A percentile compares a stretch with the other conserved stretches of the same genome.
These are phyloP conservation scores for Spicauda simplicius DNA, from an alignment of 2,888 invertebrate genomes.

Conservation along the genomic window DNA sequence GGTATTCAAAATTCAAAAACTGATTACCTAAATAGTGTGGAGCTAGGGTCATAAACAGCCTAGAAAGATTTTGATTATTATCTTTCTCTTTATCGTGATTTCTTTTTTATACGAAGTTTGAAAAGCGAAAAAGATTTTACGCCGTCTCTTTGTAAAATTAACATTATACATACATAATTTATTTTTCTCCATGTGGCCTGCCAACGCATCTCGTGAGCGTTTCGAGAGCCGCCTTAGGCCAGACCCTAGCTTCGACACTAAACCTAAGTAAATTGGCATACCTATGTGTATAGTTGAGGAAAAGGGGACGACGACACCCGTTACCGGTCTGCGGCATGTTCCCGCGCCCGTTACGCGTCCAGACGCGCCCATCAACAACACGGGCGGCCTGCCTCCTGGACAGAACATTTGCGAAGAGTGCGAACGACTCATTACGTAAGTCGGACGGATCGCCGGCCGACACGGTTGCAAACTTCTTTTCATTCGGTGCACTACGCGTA, in stretches of 20 bases:
- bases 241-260: too few relatives aligned
- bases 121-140: too few relatives aligned
- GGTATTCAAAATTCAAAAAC: background rate
- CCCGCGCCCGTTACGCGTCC: constrained; percentile 89
- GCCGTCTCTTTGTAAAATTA: too few relatives aligned
- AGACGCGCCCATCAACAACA: constrained; percentile 86
- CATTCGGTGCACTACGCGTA: constrained; percentile 28
- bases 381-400: constrained; percentile 91
- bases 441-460: constrained; percentile 87
- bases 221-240: too few relatives aligned
- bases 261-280: constrained; percentile 53
- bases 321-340: constrained; percentile 88
- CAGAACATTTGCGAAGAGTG: constrained; percentile 98
- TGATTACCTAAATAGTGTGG: background rate
- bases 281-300: constrained; percentile 61
- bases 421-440: constrained; percentile 99
- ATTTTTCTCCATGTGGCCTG: too few relatives aligned
- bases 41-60: too few relatives aligned
- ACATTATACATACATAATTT: too few relatives aligned
- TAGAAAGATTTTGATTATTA: too few relatives aligned
- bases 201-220: too few relatives aligned
- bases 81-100: too few relatives aligned
- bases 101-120: too few relatives aligned
- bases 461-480: constrained; percentile 84
- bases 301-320: constrained; percentile 69